These are phyloP conservation scores for Salpingus planirostris DNA, from an alignment of 2,888 invertebrate species.

Conservation along the genomic window DNA sequence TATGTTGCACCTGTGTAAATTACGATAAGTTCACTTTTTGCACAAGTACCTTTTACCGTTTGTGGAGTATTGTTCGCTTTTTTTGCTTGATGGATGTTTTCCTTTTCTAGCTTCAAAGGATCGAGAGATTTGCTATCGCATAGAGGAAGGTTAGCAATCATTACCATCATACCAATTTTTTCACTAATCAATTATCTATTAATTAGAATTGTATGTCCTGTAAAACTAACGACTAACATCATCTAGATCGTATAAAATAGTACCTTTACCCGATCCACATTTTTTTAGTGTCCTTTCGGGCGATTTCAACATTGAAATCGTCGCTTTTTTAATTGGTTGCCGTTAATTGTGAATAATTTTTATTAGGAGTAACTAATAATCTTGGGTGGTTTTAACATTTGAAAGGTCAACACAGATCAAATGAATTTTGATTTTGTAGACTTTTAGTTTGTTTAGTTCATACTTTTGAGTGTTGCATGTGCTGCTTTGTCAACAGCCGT, in stretches of 20 bases:
- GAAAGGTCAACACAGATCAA: slow-evolving; percentile 10
- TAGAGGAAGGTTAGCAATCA: slow-evolving; percentile 42
- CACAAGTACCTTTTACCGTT: not conserved
- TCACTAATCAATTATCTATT: no score
- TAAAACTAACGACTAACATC: no score
- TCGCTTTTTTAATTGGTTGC: no score
- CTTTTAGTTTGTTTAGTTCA: slow-evolving; percentile 11
- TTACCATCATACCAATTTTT: no score
- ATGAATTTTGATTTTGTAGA: slow-evolving; percentile 13
- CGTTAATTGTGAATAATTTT: no score
- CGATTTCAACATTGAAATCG: no score
- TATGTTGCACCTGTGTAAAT: no score
- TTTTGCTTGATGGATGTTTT: slow-evolving; percentile 15
- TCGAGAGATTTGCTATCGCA: slow-evolving; percentile 50
- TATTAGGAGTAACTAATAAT: slow-evolving; percentile 2
- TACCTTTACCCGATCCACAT: no score
- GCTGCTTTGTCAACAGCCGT: slow-evolving; percentile 62
- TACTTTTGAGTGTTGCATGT: slow-evolving; percentile 29
- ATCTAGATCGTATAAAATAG: no score
- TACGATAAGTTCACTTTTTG: no score
- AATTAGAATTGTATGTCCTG: no score
- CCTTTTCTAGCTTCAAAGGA: slow-evolving; percentile 52
- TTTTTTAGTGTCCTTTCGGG: no score
- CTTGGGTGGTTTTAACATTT: not conserved
- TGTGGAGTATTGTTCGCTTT: slow-evolving; percentile 10